These are phyloP conservation scores for Conus canariensis DNA, from an alignment of 2,888 invertebrate genomes.

Conservation along the genomic window DNA sequence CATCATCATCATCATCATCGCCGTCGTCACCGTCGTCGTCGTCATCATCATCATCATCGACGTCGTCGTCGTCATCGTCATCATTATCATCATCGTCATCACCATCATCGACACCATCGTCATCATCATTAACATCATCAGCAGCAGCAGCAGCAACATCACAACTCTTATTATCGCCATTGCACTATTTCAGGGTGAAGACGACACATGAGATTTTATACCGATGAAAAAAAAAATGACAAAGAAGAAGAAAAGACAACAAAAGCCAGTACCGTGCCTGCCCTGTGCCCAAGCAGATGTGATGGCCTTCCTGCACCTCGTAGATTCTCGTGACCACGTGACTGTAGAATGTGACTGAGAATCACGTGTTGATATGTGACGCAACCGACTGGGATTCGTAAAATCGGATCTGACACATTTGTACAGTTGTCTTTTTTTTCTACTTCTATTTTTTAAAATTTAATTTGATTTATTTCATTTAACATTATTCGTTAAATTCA, in stretches of 20 bases:
- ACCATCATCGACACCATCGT: too few relatives aligned
- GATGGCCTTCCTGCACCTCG: neutral
- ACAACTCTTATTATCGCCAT: too few relatives aligned
- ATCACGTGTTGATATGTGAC: neutral
- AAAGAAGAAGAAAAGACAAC: neutral
- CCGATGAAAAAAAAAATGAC: neutral
- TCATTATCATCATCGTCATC: neutral
- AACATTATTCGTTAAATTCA: neutral
- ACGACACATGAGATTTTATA: slow-evolving; percentile 8
- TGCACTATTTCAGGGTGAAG: slow-evolving; percentile 9
- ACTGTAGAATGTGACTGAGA: neutral
- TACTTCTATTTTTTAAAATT: neutral
- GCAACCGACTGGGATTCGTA: slow-evolving; percentile 9
- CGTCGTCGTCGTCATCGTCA: neutral
- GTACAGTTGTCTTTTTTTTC: neutral
- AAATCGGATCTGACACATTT: slow-evolving; percentile 4
- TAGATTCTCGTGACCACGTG: slow-evolving; percentile 13
- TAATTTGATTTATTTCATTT: neutral
- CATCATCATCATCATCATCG: too few relatives aligned
- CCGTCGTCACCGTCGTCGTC: too few relatives aligned
- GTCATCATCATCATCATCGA: neutral
- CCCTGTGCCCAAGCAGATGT: too few relatives aligned
- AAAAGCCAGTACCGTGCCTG: neutral
- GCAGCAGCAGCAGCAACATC: neutral
- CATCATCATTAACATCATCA: neutral